A percentile compares a stretch with the other conserved stretches of the same genome.
These are phyloP conservation scores for Probosciger aterrimus DNA, from an alignment of 2,113 vertebrate genomes.

Conservation along the genomic window DNA sequence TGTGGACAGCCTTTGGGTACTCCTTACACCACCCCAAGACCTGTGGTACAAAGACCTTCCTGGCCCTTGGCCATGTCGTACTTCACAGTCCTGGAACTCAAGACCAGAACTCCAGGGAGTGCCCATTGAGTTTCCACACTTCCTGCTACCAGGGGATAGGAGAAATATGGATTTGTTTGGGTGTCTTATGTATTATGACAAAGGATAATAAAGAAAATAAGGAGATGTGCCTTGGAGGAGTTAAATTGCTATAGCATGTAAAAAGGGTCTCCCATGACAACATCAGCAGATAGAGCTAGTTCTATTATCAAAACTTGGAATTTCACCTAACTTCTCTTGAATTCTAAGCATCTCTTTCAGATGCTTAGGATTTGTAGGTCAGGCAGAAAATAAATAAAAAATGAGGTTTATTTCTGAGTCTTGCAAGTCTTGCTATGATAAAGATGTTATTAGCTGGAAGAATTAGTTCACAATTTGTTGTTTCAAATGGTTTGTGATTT, in stretches of 20 bases:
- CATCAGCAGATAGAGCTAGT: background rate
- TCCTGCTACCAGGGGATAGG: background rate
- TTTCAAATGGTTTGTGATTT: background rate
- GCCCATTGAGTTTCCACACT: background rate
- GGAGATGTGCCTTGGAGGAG: background rate
- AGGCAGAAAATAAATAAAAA: background rate
- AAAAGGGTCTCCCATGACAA: background rate
- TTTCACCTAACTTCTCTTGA: background rate
- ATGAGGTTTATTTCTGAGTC: background rate
- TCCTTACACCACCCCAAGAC: background rate
- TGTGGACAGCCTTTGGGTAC: background rate
- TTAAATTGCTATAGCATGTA: background rate
- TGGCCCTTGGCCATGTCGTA: background rate
- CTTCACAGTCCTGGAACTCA: background rate
- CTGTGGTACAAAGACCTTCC: background rate
- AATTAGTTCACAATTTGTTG: background rate
- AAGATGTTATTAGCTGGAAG: background rate
- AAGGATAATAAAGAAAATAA: background rate
- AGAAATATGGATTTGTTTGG: background rate
- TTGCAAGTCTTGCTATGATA: background rate
- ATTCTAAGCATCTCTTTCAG: background rate
- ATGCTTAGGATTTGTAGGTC: background rate
- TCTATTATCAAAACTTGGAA: background rate
- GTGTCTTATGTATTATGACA: background rate
- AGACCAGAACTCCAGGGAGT: background rate